Percentiles rank a stretch among this genome's conserved stretches.
Evolutionary conservation across 2,113 vertebrate species (phyloP).

Genomic region (Campylomormyrus tamandua): DNA sequence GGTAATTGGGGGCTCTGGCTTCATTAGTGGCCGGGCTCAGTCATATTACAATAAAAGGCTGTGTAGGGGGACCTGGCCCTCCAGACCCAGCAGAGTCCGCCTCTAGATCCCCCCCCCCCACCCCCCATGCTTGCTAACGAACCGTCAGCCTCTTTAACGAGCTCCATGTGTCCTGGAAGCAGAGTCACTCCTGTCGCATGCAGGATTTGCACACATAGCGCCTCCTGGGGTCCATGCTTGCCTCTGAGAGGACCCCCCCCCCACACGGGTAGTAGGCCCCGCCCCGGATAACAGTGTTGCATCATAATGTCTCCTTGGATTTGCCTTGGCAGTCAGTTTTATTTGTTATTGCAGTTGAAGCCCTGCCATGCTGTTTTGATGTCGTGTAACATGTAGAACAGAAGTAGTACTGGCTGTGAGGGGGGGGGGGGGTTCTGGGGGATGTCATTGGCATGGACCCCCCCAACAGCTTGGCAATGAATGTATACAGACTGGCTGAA

Average conservation of each 20-base stretch:
- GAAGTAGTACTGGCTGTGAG: too few species aligned
- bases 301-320: too few species aligned
- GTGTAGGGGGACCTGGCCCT: not conserved
- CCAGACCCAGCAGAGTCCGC: not conserved
- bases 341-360: too few species aligned
- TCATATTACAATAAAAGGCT: conserved; percentile 29
- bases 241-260: not conserved
- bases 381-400: too few species aligned
- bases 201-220: not conserved
- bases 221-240: not conserved
- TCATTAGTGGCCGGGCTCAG: conserved; percentile 39
- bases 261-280: not conserved
- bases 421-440: too few species aligned
- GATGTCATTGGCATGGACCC: too few species aligned
- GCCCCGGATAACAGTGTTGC: too few species aligned
- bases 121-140: conserved; percentile 11
- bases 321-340: too few species aligned
- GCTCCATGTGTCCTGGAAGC: conserved; percentile 10
- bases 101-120: not conserved
- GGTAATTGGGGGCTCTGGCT: conserved; percentile 43
- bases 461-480: too few species aligned
- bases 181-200: not conserved
- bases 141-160: conserved; percentile 11
- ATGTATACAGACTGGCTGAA: too few species aligned
- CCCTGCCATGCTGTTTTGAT: too few species aligned